Percentiles rank a stretch among this genome's conserved stretches.
phyloP scores from a whole-genome alignment of 2,888 invertebrate species.

The Cephalotes varians region DNA sequence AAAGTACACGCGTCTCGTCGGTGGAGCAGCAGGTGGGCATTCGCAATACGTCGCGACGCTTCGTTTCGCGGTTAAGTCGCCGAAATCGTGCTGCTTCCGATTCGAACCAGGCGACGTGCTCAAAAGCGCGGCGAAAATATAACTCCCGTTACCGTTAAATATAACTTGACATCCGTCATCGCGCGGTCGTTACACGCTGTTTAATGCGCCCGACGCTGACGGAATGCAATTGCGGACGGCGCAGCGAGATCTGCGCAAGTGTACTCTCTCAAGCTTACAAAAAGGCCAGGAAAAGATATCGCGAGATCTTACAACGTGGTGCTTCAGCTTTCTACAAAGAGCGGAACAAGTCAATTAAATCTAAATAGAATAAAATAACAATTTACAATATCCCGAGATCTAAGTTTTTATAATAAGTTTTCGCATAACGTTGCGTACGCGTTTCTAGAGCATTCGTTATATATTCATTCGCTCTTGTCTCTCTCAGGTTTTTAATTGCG shows the following conservation, averaged over 20 bases:
- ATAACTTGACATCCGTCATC: slow-evolving; percentile 53
- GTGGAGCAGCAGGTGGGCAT: slow-evolving; percentile 44
- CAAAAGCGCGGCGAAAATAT: slow-evolving; percentile 40
- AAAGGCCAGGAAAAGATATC: slow-evolving; percentile 2
- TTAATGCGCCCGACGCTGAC: slow-evolving; percentile 40
- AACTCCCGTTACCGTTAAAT: slow-evolving; percentile 52
- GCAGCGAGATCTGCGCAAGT: slow-evolving; percentile 1
- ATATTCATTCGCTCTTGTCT: neutral
- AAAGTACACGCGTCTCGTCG: slow-evolving; percentile 2
- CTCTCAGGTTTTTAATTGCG: slow-evolving; percentile 1
- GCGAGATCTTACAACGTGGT: neutral
- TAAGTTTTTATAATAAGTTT: slow-evolving; percentile 4
- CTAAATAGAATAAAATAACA: neutral
- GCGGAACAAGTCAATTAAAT: neutral
- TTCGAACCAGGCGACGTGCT: slow-evolving; percentile 12
- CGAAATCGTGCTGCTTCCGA: slow-evolving; percentile 43
- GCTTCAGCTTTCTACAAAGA: neutral
- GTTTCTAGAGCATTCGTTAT: slow-evolving; percentile 3
- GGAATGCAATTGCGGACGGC: slow-evolving; percentile 41
- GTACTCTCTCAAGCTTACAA: neutral
- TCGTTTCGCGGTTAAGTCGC: slow-evolving; percentile 41
- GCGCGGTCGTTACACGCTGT: slow-evolving; percentile 47
- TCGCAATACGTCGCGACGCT: slow-evolving; percentile 33
- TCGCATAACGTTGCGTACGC: neutral
- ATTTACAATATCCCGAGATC: neutral